Base-by-base conservation (phyloP, 2,888 invertebrate species). In the Teleogryllus oceanicus region DNA sequence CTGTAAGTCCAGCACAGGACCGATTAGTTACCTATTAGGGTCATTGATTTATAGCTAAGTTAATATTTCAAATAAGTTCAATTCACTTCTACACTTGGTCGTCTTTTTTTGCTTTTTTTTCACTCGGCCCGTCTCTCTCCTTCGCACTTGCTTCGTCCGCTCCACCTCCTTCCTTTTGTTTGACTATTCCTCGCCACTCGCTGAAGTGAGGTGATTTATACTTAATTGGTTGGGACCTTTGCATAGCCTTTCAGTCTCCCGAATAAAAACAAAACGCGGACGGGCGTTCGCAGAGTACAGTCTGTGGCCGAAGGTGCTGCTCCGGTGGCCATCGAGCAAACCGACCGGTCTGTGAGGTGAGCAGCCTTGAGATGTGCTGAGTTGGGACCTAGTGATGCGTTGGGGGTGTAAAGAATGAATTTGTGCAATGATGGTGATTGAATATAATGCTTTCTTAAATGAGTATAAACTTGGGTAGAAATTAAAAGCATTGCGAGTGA, bases 41-140 rank as follows among this genome's bases (percentile, higher is more conserved):
- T 78, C 79, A 80, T 80, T 80, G 81, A 81, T 81, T 81, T 81
- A 81, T 80, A 75, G 79, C 79, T 80, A 79, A 81, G 81, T 81
- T 81, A 81, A 81, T 81, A 80, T 81, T 81, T 81, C 81, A 81
- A 80, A 81, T 81, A 78, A 80, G 62, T 78, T 81, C 80, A 80
- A 81, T 81, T 81, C 81, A 81, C 81, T 81, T 81, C 81, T 76
- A 78, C 51, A 51, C 80, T 75, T 49, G 75, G 75, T 51, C 24
- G 75, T 74, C 50, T 80, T 74, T 80, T 75, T 24, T 37, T 20
- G 50, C 20, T 50, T n/a, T 24, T 21, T 49, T 78, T 50, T 78
- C 2, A 4, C 62, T 13, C 62, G 62, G 16, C 21, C 20, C n/a
- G 16, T 50, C 76, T 76, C 24, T 76, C 76, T 75, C 75, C 75